Evolutionary conservation across 2,113 vertebrate genomes (phyloP).

Genomic region (Anolis carolinensis): DNA sequence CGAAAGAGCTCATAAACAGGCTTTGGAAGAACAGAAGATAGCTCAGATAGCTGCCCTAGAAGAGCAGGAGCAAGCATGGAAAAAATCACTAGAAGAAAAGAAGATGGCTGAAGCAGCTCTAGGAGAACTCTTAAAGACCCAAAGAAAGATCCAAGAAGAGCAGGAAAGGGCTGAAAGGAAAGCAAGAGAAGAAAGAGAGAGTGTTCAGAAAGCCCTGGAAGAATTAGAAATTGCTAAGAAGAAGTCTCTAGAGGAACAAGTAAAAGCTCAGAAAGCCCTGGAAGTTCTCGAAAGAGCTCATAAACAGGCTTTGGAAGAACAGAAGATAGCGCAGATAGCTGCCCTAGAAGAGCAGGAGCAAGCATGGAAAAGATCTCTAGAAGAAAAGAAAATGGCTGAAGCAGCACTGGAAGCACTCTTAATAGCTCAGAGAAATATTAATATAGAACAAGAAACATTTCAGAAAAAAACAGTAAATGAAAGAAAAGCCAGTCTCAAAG

Average conservation of each 20-base stretch:
- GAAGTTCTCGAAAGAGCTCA: neutral
- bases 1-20: neutral
- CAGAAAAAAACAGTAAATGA: neutral
- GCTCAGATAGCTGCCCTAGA: conserved; percentile 9
- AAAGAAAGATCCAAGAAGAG: neutral
- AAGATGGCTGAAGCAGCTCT: conserved; percentile 4
- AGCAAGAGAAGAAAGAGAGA: neutral
- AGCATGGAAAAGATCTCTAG: neutral
- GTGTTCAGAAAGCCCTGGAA: neutral
- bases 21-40: neutral
- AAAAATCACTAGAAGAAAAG: neutral
- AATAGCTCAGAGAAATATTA: neutral
- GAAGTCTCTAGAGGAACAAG: conserved; percentile 16
- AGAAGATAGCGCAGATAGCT: neutral
- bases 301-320: neutral
- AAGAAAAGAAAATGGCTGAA: neutral
- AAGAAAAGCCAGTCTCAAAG: neutral
- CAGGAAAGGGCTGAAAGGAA: neutral
- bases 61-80: neutral
- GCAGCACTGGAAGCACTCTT: neutral
- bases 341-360: conserved; percentile 26
- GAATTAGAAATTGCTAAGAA: neutral
- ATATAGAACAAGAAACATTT: neutral
- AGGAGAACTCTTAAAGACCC: conserved; percentile 10
- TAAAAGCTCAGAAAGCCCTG: neutral